Evolutionary conservation across 2,888 invertebrate species (phyloP), one percentile per base, ranked within the genome.

Genomic region (Agrochola circellaris): DNA sequence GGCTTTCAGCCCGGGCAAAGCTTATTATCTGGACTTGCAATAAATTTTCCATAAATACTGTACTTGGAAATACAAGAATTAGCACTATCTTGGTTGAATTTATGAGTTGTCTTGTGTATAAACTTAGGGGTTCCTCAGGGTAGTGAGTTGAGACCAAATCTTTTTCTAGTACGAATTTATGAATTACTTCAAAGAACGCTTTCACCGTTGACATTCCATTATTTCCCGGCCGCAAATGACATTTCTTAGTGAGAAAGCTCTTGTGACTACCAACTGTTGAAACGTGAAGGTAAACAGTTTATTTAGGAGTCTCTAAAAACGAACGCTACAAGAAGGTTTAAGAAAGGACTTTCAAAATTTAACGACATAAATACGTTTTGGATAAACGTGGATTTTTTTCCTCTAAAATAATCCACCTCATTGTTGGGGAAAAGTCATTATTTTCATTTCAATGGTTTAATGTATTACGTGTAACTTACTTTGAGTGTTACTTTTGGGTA

Each of bases 81-180:
- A 54, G 11, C n/a, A 26, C 6, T 34, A 13, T 15, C 8, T 54
- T 13, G 1, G 13, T 45, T 34, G 20, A 77, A 61, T 69, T 62
- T 26, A 45, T 26, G 17, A 5, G 20, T 26, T 61, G 11, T n/a
- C 4, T 42, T 30, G 11, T 54, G 15, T 45, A 8, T 51, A 51
- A 45, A 54, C 23, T 34, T 38, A n/a, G 54, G 38, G 1, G n/a
- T 80, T 34, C 17, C 23, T 38, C 48, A 76, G 81, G 61, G 56
- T 34, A 48, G 56, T 70, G 30, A 51, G 23, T 61, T 66, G 17
- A 30, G 17, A 15, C 17, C 20, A 42, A 48, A 26, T 60, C 9
- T 58, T 42, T 48, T 79, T 42, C 15, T 17, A 34, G 1, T n/a
- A 30, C 30, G 17, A 34, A 17, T 56, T 26, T n/a, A 38, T 48